A percentile compares a stretch with the other conserved stretches of the same genome.
These are phyloP conservation scores for Melanerpes formicivorus DNA, from an alignment of 2,113 vertebrate species.

Conservation along the genomic window DNA sequence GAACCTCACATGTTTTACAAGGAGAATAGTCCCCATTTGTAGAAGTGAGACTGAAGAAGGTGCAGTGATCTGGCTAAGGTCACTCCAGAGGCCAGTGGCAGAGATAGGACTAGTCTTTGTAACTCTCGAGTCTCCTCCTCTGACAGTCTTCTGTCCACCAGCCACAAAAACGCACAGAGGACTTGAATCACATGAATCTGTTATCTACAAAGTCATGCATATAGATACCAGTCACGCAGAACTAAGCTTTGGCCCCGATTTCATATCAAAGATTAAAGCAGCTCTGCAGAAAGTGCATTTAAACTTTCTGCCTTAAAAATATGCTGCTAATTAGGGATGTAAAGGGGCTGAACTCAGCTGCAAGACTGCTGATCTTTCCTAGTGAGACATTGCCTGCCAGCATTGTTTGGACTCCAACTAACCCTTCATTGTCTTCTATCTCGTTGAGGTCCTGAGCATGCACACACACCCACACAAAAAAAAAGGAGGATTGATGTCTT, in stretches of 20 bases:
- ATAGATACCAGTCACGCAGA: slow-evolving; percentile 42
- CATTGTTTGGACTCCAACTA: slow-evolving; percentile 62
- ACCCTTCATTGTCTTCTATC: slow-evolving; percentile 67
- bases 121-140: not conserved
- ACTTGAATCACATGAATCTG: not conserved
- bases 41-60: not conserved
- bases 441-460: slow-evolving; percentile 18
- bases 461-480: not conserved
- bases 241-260: slow-evolving; percentile 39
- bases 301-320: slow-evolving; percentile 62
- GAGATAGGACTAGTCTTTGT: not conserved
- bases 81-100: not conserved
- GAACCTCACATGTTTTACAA: not conserved
- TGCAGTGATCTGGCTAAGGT: not conserved
- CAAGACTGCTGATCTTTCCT: slow-evolving; percentile 56
- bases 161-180: not conserved
- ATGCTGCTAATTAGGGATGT: slow-evolving; percentile 63
- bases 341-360: slow-evolving; percentile 59
- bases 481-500: slow-evolving; percentile 55
- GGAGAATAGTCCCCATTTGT: not conserved
- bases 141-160: not conserved
- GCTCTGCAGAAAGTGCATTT: slow-evolving; percentile 55
- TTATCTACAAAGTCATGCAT: slow-evolving; percentile 27
- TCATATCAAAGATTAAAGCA: slow-evolving; percentile 38
- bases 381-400: slow-evolving; percentile 51